Conservation (phyloP, 2,797 vertebrate genomes). For the Carapus acus region DNA sequence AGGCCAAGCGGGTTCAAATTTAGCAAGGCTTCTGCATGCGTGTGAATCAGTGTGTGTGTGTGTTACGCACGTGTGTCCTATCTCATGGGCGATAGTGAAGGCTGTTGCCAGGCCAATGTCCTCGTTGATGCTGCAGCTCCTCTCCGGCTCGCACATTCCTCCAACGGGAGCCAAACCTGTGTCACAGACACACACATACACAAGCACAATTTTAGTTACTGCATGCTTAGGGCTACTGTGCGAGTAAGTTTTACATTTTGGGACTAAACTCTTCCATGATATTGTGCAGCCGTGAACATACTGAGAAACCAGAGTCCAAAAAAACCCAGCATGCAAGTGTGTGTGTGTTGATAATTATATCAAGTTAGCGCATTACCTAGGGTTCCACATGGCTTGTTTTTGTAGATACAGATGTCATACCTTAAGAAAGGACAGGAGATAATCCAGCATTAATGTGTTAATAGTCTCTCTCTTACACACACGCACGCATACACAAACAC, state of each 20-base stretch:
- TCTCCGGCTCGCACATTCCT: constrained; percentile 94
- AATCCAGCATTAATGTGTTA: neutral
- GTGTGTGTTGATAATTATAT: neutral
- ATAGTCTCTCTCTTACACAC: constrained; percentile 3
- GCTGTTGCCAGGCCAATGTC: constrained; percentile 96
- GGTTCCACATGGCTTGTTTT: constrained; percentile 98
- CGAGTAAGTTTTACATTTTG: neutral
- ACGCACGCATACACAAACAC: constrained; percentile 6
- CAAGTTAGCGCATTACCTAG: constrained; percentile 75
- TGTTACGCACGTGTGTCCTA: constrained; percentile 92
- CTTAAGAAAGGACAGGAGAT: constrained; percentile 57
- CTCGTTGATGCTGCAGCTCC: constrained; percentile 98
- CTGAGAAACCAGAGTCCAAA: no score
- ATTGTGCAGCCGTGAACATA: no score
- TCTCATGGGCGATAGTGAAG: constrained; percentile 98
- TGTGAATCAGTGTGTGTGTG: neutral
- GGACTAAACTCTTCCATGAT: no score
- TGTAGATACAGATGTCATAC: constrained; percentile 99
- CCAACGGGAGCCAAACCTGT: constrained; percentile 93
- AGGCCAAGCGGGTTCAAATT: no score
- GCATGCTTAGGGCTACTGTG: neutral
- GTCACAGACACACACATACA: constrained; percentile 10
- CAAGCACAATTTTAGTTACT: constrained; percentile 5
- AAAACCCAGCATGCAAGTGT: constrained; percentile 4
- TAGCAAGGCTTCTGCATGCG: neutral